Evolutionary conservation across 1,140 invertebrate genomes (phyloP).

Genomic region (Wiebesia pumilae): DNA sequence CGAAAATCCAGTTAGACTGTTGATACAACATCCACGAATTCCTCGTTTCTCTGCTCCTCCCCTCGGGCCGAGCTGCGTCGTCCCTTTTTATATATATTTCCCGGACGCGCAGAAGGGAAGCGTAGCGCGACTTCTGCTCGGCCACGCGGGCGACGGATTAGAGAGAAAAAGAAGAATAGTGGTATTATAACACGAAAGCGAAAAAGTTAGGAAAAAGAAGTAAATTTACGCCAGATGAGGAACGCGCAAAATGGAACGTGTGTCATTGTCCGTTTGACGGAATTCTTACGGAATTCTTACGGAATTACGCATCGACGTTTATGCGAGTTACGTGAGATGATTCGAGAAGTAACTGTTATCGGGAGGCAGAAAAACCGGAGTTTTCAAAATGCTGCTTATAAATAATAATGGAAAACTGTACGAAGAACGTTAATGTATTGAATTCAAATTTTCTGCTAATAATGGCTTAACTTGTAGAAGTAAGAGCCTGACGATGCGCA

Average conservation of each 20-base stretch:
- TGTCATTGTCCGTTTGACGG: slow-evolving; percentile 34
- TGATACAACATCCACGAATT: slow-evolving; percentile 48
- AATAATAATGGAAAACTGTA: neutral
- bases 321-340: slow-evolving; percentile 15
- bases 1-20: slow-evolving; percentile 63
- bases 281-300: slow-evolving; percentile 37
- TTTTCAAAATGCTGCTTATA: neutral
- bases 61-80: neutral
- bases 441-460: neutral
- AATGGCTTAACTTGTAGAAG: neutral
- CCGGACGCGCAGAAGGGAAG: neutral
- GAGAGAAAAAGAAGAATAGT: neutral
- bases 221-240: slow-evolving; percentile 5
- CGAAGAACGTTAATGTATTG: neutral
- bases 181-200: neutral
- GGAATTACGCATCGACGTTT: slow-evolving; percentile 11
- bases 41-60: slow-evolving; percentile 36
- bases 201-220: neutral
- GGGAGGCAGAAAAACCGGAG: neutral
- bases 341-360: slow-evolving; percentile 23
- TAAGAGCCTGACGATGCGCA: neutral
- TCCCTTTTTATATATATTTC: neutral
- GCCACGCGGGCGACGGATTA: slow-evolving; percentile 28
- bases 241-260: slow-evolving; percentile 27
- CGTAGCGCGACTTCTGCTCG: neutral